Conservation (phyloP, 2,113 vertebrate species). For the Labrus mixtus region DNA sequence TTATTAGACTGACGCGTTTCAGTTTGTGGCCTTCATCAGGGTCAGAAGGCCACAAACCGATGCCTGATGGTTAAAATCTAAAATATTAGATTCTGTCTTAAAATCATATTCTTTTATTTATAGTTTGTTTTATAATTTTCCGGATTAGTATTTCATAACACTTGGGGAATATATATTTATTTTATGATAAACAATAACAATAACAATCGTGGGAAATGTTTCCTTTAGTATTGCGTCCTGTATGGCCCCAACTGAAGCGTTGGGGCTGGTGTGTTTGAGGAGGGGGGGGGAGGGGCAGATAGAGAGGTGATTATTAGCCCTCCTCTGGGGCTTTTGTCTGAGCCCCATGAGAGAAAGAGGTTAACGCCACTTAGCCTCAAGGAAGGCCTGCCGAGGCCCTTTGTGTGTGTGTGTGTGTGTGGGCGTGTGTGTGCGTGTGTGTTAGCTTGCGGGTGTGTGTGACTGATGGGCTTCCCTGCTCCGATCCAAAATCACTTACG, state of each 20-base stretch:
- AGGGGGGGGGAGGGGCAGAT: constrained; percentile 29
- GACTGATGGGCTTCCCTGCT: constrained; percentile 37
- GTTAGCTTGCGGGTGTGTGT: constrained; percentile 17
- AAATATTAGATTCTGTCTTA: no score
- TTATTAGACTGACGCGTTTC: no score
- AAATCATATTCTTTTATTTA: no score
- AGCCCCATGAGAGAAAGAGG: constrained; percentile 80
- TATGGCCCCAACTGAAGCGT: background rate
- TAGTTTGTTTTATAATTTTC: no score
- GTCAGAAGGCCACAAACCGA: no score
- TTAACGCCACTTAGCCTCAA: constrained; percentile 83
- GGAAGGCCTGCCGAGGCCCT: constrained; percentile 53
- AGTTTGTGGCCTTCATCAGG: no score
- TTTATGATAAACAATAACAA: no score
- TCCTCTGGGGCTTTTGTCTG: constrained; percentile 83
- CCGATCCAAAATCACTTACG: constrained; percentile 64
- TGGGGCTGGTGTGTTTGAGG: background rate
- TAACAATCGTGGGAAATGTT: background rate
- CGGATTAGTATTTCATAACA: no score
- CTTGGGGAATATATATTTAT: no score
- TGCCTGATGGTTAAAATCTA: no score
- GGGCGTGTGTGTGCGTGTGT: background rate
- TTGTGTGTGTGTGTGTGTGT: constrained; percentile 40
- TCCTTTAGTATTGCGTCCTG: background rate
- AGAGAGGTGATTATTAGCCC: constrained; percentile 79